Base-by-base conservation (phyloP, 2,888 invertebrate genomes). In the Orthosia incerta region DNA sequence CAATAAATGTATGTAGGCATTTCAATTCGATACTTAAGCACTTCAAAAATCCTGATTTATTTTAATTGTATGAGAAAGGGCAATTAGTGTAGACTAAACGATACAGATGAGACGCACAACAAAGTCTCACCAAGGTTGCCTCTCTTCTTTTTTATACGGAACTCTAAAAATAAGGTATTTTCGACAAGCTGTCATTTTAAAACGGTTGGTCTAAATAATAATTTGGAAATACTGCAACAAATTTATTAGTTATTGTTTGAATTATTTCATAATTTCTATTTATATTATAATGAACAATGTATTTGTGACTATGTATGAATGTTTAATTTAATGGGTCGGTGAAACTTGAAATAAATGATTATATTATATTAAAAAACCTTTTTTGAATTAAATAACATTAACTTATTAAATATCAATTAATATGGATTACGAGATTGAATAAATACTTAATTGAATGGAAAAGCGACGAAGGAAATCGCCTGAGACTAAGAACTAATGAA, bases 41-140 rank as follows among this genome's bases (percentile, higher is more conserved):
- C 56, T 56, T 11, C 56, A 9, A 26, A 26, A 56, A 11, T 26
- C 16, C 18, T 57, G 9, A 26, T 20, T 26, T 55, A 69, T 57
- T 9, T 23, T 23, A 39, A 45, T 13, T n/a, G 26, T 50, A 57
- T 59, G 50, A 20, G 12, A 46, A 59, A 20, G 45, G 15, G 31
- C 9, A 31, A 46, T 59, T 20, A 71, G 26, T 50, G 39, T 39
- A 2, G 59, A 71, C 15, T 39, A 2, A 71, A 71, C 12, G 16
- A 45, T 45, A 60, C 15, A 46, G 31, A 72, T 60, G 31, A 16
- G 53, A 71, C 60, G 31, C 60, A 15, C n/a, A 71, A 59, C 26
- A 59, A 59, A 31, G 31, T 13, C 71, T 55, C 60, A 60, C 45
- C 50, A 55, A 46, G 4, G 53, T 46, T 53, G 11, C 4, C 39